Percentiles rank a stretch among this genome's conserved stretches.
These are phyloP conservation scores for Dissostichus mawsoni DNA, from an alignment of 2,113 vertebrate species.

Conservation along the genomic window DNA sequence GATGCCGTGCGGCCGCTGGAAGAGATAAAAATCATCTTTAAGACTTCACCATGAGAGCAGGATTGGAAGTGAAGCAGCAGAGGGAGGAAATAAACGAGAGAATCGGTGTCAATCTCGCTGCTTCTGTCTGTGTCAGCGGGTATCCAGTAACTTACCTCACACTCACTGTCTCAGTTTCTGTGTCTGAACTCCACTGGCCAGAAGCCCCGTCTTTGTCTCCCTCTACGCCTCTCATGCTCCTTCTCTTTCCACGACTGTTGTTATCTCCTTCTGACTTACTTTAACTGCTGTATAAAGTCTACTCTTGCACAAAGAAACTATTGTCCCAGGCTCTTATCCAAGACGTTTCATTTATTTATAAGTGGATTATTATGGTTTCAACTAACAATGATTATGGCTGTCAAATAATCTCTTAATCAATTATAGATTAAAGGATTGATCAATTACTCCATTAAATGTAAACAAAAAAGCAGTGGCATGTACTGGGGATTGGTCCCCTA, in stretches of 20 bases:
- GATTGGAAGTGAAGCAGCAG: slow-evolving; percentile 57
- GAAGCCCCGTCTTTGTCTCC: slow-evolving; percentile 14
- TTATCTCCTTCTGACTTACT: slow-evolving; percentile 2
- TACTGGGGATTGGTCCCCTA: too few species aligned
- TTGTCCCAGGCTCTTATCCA: background rate
- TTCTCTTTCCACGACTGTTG: slow-evolving; percentile 2
- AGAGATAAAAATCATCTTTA: slow-evolving; percentile 66
- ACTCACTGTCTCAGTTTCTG: slow-evolving; percentile 34
- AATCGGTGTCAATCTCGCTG: slow-evolving; percentile 65
- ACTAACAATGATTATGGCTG: background rate
- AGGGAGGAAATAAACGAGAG: slow-evolving; percentile 48
- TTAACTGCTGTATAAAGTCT: slow-evolving; percentile 2
- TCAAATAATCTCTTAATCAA: background rate
- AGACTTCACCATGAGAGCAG: slow-evolving; percentile 48
- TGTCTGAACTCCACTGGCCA: slow-evolving; percentile 16
- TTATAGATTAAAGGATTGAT: background rate
- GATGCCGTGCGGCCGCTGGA: slow-evolving; percentile 45
- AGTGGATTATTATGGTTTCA: background rate
- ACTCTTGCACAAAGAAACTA: background rate
- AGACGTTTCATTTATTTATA: background rate
- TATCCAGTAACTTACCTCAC: slow-evolving; percentile 75
- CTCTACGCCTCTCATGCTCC: slow-evolving; percentile 15
- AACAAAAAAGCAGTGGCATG: too few species aligned
- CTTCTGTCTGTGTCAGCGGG: slow-evolving; percentile 69
- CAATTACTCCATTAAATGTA: background rate